A percentile compares a stretch with the other conserved stretches of the same genome.
Evolutionary conservation across 2,113 vertebrate species (phyloP).

Genomic region (Dasypus novemcinctus): DNA sequence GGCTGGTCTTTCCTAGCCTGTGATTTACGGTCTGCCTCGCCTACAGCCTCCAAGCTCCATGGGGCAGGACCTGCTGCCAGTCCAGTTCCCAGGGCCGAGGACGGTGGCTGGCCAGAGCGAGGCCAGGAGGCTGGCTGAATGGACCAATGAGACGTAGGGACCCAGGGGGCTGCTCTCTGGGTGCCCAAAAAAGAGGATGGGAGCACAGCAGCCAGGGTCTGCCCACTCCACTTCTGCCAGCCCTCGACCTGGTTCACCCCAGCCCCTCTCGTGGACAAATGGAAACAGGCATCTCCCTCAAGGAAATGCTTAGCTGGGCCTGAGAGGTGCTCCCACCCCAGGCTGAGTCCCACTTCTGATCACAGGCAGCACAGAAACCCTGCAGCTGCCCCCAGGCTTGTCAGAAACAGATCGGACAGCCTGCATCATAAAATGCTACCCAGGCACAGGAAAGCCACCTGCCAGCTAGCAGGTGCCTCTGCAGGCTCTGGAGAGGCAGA

Average conservation of each 20-base stretch:
- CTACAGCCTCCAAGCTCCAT: neutral
- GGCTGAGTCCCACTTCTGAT: too few relatives aligned
- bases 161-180: too few relatives aligned
- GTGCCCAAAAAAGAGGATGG: neutral
- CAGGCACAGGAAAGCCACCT: conserved; percentile 27
- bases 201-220: neutral
- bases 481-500: conserved; percentile 21
- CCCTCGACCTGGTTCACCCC: neutral
- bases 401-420: neutral
- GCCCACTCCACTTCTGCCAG: neutral
- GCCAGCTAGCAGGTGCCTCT: conserved; percentile 1
- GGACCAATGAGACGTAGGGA: neutral
- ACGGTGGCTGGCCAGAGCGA: fast-evolving
- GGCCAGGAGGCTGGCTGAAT: neutral
- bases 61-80: neutral
- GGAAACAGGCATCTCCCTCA: neutral
- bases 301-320: neutral
- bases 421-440: conserved; percentile 47
- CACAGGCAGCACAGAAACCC: neutral
- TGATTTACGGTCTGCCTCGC: neutral
- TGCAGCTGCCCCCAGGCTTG: neutral
- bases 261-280: neutral
- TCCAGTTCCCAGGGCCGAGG: neutral
- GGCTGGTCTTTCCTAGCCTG: neutral
- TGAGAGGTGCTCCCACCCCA: too few relatives aligned